Base-by-base conservation (phyloP, 2,113 vertebrate genomes). In the Elgaria multicarinata region DNA sequence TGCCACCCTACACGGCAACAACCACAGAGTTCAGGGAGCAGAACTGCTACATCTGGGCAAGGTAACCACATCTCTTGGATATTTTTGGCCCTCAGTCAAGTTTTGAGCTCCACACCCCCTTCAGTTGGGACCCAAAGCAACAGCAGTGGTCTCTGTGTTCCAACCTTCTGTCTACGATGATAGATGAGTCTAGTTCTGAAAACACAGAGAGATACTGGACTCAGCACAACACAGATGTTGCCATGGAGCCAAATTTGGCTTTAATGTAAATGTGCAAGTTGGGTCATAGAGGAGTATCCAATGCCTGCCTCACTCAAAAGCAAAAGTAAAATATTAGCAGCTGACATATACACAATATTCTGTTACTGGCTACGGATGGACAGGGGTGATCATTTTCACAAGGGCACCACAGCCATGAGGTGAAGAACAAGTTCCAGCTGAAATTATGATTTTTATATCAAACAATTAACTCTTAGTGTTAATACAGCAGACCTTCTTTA, bases 221-320 rank as follows among this genome's bases (percentile, higher is more conserved):
- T 96, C 95, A 96, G 95, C 95, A 96, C 94, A 96, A 95, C 93
- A 94, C 95, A 96, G 95, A 96, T 95, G 95, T 94, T 96, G 93
- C 90, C 92, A 95, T 90, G 89, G 8, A 69, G 95, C 86, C 94
- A 96, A 96, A 95, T 97, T 93, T 95, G 95, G 95, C 93, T 95
- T 95, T 80, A 94, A 79, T 90, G 93, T 91, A 93, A 96, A 96
- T 93, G 91, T 93, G 89, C 94, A 95, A 93, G 93, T 90, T 93
- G 89, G 90, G 92, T 89, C 89, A 91, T 93, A 92, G 94, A 95
- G 94, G 91, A 95, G 87, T 93, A 96, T 93, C 90, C 93, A 88
- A 95, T 94, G 92, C 93, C 88, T 95, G 92, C 85, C 86, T 93
- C 2, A 2, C 85, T 94, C 93, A 92, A 95, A 95, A 96, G 92